A percentile compares a stretch with the other conserved stretches of the same genome.
phyloP scores from a whole-genome alignment of 2,888 invertebrate genomes.

The Chloroclysta siterata region DNA sequence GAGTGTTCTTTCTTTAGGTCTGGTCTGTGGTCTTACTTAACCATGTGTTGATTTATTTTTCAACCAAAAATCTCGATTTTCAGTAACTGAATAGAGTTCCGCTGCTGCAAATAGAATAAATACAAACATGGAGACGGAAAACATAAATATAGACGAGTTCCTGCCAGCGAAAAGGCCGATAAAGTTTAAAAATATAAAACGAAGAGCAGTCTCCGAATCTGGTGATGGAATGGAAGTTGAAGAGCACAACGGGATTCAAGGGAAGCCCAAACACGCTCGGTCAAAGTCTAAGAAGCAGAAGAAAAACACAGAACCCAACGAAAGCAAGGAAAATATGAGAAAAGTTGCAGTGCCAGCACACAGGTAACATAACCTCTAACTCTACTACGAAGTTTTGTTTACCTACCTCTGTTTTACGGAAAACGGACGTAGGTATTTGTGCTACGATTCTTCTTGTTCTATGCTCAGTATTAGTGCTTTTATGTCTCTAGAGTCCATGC shows the following conservation, averaged over 20 bases:
- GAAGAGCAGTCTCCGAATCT: constrained; percentile 75
- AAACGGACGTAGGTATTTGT: no score
- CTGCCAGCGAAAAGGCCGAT: constrained; percentile 79
- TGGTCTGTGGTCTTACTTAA: constrained; percentile 42
- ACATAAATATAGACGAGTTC: constrained; percentile 82
- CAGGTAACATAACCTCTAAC: constrained; percentile 77
- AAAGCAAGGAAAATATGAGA: constrained; percentile 86
- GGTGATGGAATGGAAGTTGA: constrained; percentile 88
- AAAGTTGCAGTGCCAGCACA: constrained; percentile 96
- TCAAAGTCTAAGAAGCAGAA: constrained; percentile 76
- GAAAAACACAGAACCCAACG: constrained; percentile 74
- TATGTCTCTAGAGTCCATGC: neutral
- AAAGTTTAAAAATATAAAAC: constrained; percentile 80
- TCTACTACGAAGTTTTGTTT: neutral
- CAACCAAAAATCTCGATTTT: constrained; percentile 18
- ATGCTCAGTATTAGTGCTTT: neutral
- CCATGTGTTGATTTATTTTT: constrained; percentile 56
- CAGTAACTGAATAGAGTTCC: neutral
- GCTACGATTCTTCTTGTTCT: neutral
- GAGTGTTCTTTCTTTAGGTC: no score
- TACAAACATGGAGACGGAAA: constrained; percentile 71
- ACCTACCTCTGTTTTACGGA: no score
- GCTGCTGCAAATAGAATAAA: constrained; percentile 27
- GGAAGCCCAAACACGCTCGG: constrained; percentile 65
- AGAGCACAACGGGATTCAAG: constrained; percentile 86